These are phyloP conservation scores for Trissolcus brochymenae DNA, from an alignment of 2,888 invertebrate genomes.

Conservation along the genomic window DNA sequence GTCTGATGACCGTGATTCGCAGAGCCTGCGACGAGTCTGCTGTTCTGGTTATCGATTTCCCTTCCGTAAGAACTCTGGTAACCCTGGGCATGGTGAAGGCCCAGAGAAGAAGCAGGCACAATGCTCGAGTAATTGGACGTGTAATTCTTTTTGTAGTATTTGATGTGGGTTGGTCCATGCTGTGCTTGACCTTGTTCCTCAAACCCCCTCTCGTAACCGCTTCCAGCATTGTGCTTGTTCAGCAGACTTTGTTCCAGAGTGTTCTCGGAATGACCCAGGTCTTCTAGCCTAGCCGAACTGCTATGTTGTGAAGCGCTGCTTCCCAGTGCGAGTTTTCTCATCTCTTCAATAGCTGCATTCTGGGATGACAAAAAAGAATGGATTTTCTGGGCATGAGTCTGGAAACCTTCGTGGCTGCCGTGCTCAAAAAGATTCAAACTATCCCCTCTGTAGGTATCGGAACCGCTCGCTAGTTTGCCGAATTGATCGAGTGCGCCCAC, in stretches of 20 bases:
- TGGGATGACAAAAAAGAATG: constrained; percentile 8
- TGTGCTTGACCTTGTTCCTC: constrained; percentile 67
- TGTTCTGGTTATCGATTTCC: constrained; percentile 14
- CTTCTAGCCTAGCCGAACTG: constrained; percentile 61
- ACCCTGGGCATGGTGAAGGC: constrained; percentile 7
- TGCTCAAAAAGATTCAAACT: background rate
- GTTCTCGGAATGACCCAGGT: constrained; percentile 59
- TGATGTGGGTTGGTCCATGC: constrained; percentile 63
- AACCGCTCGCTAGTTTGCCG: too few relatives aligned
- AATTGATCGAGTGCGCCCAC: background rate
- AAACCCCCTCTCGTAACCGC: constrained; percentile 63
- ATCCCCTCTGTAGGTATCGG: too few relatives aligned
- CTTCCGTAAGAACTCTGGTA: constrained; percentile 4
- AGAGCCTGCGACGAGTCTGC: background rate
- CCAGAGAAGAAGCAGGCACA: constrained; percentile 2
- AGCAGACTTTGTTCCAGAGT: constrained; percentile 13
- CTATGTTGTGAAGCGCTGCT: constrained; percentile 3
- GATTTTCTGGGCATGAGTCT: constrained; percentile 12
- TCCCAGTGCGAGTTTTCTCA: constrained; percentile 16
- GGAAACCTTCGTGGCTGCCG: background rate
- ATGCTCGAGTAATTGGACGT: constrained; percentile 63
- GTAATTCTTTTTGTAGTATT: constrained; percentile 68
- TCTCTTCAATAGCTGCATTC: constrained; percentile 15
- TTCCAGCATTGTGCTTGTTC: constrained; percentile 61
- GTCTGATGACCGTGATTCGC: background rate